These are phyloP conservation scores for Campopleginae sp. DNA, from an alignment of 2,888 invertebrate species.

Conservation along the genomic window DNA sequence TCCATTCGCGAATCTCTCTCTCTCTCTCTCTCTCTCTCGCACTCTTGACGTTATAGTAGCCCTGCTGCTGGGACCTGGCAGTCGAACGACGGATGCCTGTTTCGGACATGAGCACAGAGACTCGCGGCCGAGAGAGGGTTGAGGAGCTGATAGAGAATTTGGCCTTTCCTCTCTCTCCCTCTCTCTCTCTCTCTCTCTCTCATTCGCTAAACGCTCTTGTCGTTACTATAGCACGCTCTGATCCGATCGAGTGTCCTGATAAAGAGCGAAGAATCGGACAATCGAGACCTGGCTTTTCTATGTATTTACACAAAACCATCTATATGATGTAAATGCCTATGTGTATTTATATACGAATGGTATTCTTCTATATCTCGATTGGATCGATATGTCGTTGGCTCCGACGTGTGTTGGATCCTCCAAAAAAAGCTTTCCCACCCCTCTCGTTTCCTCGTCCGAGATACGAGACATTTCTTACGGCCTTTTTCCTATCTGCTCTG, in stretches of 20 bases:
- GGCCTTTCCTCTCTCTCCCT: conserved; percentile 52
- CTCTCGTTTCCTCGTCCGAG: background rate
- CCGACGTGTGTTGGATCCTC: conserved; percentile 54
- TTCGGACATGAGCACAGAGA: conserved; percentile 73
- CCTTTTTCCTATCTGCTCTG: background rate
- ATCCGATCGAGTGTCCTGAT: conserved; percentile 75
- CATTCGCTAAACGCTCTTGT: conserved; percentile 37
- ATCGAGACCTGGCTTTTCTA: conserved; percentile 63
- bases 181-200: conserved; percentile 29
- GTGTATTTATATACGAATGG: conserved; percentile 22
- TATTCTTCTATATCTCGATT: conserved; percentile 62
- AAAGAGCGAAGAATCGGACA: conserved; percentile 73
- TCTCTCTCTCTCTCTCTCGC: conserved; percentile 10
- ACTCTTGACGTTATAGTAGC: conserved; percentile 55
- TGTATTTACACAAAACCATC: background rate
- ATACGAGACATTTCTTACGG: conserved; percentile 42
- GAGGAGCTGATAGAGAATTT: conserved; percentile 53
- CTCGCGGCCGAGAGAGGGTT: conserved; percentile 65
- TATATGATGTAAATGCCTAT: conserved; percentile 2
- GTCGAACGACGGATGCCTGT: conserved; percentile 68
- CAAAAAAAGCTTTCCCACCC: conserved; percentile 19
- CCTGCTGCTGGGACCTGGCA: conserved; percentile 48
- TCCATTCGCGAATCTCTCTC: conserved; percentile 42
- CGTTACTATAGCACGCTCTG: conserved; percentile 48
- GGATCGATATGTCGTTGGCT: conserved; percentile 72